Base-by-base conservation (phyloP, 1,140 invertebrate genomes). In the Drosophila seguyi region DNA sequence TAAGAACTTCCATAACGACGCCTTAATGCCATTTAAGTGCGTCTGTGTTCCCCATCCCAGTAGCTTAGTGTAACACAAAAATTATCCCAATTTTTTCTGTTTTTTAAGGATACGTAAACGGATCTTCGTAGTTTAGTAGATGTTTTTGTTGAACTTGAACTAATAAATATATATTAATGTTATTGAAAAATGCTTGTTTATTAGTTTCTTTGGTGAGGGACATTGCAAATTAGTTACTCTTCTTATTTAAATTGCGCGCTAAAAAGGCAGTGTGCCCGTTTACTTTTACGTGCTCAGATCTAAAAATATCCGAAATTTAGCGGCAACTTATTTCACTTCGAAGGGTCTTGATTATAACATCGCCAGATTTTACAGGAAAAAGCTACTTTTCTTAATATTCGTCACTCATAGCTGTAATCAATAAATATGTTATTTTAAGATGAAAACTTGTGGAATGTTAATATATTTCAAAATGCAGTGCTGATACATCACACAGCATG, bases 1-100 rank as follows among this genome's bases (percentile, higher is more conserved):
- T 81, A 75, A 79, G 85, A 73, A 88, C 85, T 88, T 88, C 85
- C 85, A 88, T 59, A 59, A 42, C 45, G 36, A 53, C 31, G 52
- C 34, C 48, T 74, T 74, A 53, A 55, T 60, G 65, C 76, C 61
- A 84, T 62, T 76, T 80, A 80, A 45, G 57, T 47, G 81, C 66
- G 53, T 66, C 71, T 67, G 61, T 71, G 52, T 36, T 71, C 69
- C 69, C 52, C 53, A 73, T 50, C 69, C 52, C 36, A 29, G 53
- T 73, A 73, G 69, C 14, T 20, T 73, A 72, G 69, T 59, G 44
- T 72, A 72, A 72, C 48, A 27, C 42, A 71, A 72, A 58, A 57
- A 71, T 73, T 36, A 56, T 38, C 44, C 27, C 18, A 58, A 55
- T 45, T 55, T 45, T n/a, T 55, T 38, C 8, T 36, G 14, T 5